These are phyloP conservation scores for Cyclina sinensis DNA, from an alignment of 1,140 invertebrate species.

Conservation along the genomic window DNA sequence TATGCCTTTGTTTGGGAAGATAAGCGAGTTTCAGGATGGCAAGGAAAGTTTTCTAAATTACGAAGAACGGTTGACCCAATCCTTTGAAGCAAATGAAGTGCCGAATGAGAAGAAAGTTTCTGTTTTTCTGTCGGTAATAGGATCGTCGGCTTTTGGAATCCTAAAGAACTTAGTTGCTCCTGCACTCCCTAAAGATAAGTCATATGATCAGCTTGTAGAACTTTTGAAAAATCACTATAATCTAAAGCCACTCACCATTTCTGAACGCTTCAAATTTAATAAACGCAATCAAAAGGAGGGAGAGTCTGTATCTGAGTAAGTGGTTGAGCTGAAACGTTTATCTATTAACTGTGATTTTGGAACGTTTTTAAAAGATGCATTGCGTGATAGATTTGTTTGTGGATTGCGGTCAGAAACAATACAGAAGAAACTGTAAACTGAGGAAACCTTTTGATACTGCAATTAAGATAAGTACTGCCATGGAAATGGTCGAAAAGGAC, in stretches of 20 bases:
- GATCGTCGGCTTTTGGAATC: slow-evolving; percentile 3
- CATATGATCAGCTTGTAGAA: background rate
- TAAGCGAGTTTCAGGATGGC: slow-evolving; percentile 9
- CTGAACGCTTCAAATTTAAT: too few relatives aligned
- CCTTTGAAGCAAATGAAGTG: slow-evolving; percentile 34
- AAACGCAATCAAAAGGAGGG: slow-evolving; percentile 44
- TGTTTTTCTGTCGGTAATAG: too few relatives aligned
- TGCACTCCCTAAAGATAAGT: slow-evolving; percentile 17
- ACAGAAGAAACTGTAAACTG: slow-evolving; percentile 20
- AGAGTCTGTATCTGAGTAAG: slow-evolving; percentile 1
- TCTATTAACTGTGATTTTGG: slow-evolving; percentile 17
- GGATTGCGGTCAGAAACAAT: slow-evolving; percentile 26
- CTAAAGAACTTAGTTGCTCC: slow-evolving; percentile 25
- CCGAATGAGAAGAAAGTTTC: slow-evolving; percentile 22
- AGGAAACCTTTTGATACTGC: slow-evolving; percentile 23
- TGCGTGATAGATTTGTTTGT: slow-evolving; percentile 13
- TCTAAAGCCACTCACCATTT: slow-evolving; percentile 20
- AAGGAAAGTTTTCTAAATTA: slow-evolving; percentile 1
- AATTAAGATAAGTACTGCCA: slow-evolving; percentile 23
- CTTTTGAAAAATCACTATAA: slow-evolving; percentile 17
- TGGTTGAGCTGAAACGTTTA: slow-evolving; percentile 33
- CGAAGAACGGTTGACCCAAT: slow-evolving; percentile 36
- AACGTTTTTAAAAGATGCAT: too few relatives aligned
- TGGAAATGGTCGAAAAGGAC: slow-evolving; percentile 56
- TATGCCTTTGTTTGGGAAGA: slow-evolving; percentile 12